Base-by-base conservation (phyloP, 1,140 invertebrate genomes). In the Brachionus rotundiformis region DNA sequence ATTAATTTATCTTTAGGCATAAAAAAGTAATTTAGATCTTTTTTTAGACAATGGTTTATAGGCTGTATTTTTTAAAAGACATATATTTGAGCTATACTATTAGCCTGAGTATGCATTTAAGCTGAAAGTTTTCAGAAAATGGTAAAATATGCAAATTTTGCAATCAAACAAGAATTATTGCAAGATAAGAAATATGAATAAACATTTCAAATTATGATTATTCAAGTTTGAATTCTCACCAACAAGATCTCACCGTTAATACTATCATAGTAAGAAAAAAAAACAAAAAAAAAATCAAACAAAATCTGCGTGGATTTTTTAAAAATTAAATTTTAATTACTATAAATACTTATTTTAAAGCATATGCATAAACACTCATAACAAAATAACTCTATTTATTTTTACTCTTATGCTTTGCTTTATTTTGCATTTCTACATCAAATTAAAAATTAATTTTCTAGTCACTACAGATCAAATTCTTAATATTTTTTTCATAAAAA, bases 171-270 rank as follows among this genome's bases (percentile, higher is more conserved):
- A 31, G 29, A n/a, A 54, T 54, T 16, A 54, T 54, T 54, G 47
- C 47, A 23, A 54, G 47, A 54, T 54, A 54, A 23, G 16, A 19
- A 54, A 6, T 19, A 68, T 36, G 19, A 68, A 68, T 63, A 63
- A 33, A 63, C 13, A 63, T 63, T 68, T 68, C 63, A 68, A 68
- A 68, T 68, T 68, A 68, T 68, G 63, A 68, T 68, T 68, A 33
- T 68, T 68, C 8, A 33, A 68, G 5, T 33, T 36, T 63, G 61
- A 36, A 19, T 68, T 39, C 33, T 33, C 33, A 19, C 63, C n/a
- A 68, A 19, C 16, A 36, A 33, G 16, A 68, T 54, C 47, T 19
- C 47, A 54, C 47, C 47, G 25, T 27, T 63, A 63, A n/a, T 33
- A 63, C 29, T 36, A 68, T 68, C 31, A 68, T 68, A 39, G 63